Conservation (phyloP, 2,888 invertebrate species). For the Biston stratarius region DNA sequence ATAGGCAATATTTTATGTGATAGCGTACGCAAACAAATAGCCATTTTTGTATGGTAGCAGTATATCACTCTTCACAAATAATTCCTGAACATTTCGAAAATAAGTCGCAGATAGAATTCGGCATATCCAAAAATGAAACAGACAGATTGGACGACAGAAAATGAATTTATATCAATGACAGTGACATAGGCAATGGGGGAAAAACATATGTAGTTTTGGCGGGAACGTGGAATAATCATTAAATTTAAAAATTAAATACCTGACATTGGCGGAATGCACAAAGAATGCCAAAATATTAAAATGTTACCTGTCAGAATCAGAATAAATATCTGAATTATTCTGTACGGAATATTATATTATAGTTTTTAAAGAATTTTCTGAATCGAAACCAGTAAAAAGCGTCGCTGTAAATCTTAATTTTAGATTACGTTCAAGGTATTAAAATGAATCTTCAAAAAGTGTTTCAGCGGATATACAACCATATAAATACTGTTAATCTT, state of each 20-base stretch:
- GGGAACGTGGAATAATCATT: background rate
- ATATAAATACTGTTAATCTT: constrained; percentile 53
- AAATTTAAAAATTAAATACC: no score
- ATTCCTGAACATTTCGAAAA: constrained; percentile 62
- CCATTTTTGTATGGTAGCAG: constrained; percentile 75
- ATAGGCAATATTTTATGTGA: constrained; percentile 85
- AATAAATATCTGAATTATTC: no score
- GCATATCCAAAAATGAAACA: constrained; percentile 49
- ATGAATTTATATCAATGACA: background rate
- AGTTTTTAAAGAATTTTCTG: no score
- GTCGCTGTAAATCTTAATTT: background rate
- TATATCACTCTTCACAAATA: constrained; percentile 52
- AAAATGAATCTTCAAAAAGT: constrained; percentile 65
- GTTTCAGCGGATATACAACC: constrained; percentile 57
- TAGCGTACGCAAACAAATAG: constrained; percentile 85
- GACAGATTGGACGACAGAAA: background rate
- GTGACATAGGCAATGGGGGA: background rate
- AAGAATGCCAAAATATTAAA: no score
- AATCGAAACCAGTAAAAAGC: no score
- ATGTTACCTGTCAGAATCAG: no score
- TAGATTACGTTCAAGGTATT: background rate
- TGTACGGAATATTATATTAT: no score
- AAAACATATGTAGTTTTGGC: background rate
- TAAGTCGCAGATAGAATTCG: constrained; percentile 60
- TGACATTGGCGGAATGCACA: no score